phyloP scores from a whole-genome alignment of 2,888 invertebrate species.

The Elysia crispata region DNA sequence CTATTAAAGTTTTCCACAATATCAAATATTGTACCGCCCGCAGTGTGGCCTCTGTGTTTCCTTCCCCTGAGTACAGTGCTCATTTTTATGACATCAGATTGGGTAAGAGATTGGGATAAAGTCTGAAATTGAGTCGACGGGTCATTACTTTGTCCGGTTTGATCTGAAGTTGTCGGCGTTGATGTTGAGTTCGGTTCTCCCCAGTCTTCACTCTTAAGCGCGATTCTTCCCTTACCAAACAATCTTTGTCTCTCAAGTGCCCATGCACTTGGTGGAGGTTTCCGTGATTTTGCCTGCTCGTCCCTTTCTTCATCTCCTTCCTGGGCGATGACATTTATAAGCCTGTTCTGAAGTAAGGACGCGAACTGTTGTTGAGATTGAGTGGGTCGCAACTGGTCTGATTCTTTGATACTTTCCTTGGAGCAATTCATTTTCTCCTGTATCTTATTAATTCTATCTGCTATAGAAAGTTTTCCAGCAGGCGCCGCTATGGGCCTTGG shows the following conservation, averaged over 20 bases:
- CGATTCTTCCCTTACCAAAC: constrained; percentile 1
- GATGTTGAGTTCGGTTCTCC: constrained; percentile 25
- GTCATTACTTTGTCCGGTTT: neutral
- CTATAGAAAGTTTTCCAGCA: constrained; percentile 10
- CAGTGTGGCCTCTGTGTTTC: constrained; percentile 6
- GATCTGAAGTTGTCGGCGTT: constrained; percentile 2
- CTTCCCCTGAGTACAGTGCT: constrained; percentile 17
- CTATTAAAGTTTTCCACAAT: constrained; percentile 12
- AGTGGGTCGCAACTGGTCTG: constrained; percentile 18
- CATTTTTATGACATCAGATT: constrained; percentile 21
- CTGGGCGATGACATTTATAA: constrained; percentile 43
- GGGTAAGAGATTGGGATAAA: constrained; percentile 28
- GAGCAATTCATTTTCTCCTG: constrained; percentile 24
- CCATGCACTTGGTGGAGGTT: constrained; percentile 29
- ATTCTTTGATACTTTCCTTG: constrained; percentile 16
- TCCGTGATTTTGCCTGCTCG: constrained; percentile 19
- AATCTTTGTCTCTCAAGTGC: constrained; percentile 25
- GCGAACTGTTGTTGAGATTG: constrained; percentile 42
- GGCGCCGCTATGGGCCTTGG: neutral
- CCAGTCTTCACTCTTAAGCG: neutral
- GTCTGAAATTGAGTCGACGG: neutral
- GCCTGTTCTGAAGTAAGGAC: constrained; percentile 41
- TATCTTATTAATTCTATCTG: constrained; percentile 26
- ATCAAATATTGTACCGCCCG: constrained; percentile 15
- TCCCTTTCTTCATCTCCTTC: constrained; percentile 23